A percentile compares a stretch with the other conserved stretches of the same genome.
phyloP scores from a whole-genome alignment of 2,797 vertebrate genomes.

The Pangasius djambal region DNA sequence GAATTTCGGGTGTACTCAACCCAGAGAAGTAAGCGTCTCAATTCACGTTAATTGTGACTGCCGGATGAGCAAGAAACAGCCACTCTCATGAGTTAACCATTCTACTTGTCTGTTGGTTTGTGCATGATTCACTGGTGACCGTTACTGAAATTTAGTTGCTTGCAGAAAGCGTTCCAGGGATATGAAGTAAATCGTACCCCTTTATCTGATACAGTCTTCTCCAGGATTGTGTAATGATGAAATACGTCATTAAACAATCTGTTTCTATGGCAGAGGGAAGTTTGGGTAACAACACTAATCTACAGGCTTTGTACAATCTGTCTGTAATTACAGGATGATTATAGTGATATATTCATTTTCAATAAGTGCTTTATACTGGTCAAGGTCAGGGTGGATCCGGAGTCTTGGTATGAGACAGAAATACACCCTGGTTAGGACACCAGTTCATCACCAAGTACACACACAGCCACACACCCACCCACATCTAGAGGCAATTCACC shows the following conservation, averaged over 20 bases:
- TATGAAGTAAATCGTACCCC: not conserved
- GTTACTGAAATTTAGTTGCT: not conserved
- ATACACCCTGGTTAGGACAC: not conserved
- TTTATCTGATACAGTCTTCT: constrained; percentile 7
- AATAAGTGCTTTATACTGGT: not conserved
- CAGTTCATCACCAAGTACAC: not conserved
- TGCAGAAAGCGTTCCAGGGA: not conserved
- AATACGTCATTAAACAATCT: not conserved
- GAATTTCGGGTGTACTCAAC: not conserved
- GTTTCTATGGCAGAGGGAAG: not conserved
- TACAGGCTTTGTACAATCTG: constrained; percentile 17
- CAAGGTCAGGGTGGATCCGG: not conserved
- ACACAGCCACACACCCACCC: not conserved
- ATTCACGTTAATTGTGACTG: not conserved
- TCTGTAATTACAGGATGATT: constrained; percentile 7
- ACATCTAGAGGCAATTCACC: not conserved
- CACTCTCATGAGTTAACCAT: not conserved
- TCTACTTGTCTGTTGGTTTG: not conserved
- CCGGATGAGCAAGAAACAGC: not conserved
- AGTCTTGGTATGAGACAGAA: not conserved
- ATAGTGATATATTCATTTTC: not conserved
- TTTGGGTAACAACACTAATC: constrained; percentile 14
- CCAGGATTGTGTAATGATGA: not conserved
- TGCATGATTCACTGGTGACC: not conserved
- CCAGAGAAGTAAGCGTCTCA: not conserved